phyloP scores from a whole-genome alignment of 2,113 vertebrate genomes.

The Probosciger aterrimus region DNA sequence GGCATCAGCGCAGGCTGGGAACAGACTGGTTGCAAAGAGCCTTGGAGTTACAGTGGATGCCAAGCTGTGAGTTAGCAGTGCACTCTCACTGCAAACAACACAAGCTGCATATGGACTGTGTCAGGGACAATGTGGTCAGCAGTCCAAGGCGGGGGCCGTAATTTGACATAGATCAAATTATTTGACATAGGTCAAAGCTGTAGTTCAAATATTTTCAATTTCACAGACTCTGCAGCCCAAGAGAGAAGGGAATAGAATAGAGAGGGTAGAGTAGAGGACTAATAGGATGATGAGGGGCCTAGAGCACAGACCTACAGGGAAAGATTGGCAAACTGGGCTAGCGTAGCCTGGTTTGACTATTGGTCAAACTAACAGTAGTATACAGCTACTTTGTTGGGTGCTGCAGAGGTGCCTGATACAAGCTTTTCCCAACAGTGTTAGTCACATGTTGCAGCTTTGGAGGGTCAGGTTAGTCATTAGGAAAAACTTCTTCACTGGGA shows the following conservation, averaged over 20 bases:
- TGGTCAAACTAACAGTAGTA: not conserved
- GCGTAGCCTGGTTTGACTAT: not conserved
- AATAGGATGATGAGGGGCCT: not conserved
- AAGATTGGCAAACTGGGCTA: not conserved
- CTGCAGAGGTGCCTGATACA: not conserved
- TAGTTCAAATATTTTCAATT: not conserved
- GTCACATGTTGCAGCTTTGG: not conserved
- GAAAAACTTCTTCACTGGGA: not conserved
- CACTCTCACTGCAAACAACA: not conserved
- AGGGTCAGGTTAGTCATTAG: not conserved
- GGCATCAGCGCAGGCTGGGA: not conserved
- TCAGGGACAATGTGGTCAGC: not conserved
- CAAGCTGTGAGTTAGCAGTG: not conserved
- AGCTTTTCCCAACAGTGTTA: not conserved
- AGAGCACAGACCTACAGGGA: not conserved
- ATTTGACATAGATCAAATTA: not conserved
- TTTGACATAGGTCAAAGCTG: not conserved
- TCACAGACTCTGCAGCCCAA: fast-evolving
- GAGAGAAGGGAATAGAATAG: not conserved
- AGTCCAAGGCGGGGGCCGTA: not conserved
- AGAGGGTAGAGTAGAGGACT: not conserved
- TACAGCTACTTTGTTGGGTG: not conserved
- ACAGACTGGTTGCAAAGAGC: not conserved
- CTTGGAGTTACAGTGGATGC: not conserved
- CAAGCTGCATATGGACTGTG: fast-evolving